Evolutionary conservation across 1,140 invertebrate genomes (phyloP), one percentile per base, ranked within the genome.

Genomic region (Lordiphosa collinella): DNA sequence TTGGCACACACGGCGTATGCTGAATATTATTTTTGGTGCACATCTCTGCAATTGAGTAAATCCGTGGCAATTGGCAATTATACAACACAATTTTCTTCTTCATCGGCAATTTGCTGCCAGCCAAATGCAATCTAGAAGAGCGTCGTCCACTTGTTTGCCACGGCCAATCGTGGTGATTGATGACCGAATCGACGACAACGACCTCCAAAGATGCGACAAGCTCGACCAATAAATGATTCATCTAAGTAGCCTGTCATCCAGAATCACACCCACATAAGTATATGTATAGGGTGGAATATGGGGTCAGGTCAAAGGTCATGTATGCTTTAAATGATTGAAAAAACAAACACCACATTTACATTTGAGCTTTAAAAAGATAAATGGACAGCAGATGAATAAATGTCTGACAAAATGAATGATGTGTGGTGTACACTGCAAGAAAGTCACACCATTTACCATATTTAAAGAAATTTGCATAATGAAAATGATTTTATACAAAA

Each of bases 61-160:
- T 84, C 72, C 78, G 78, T 69, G 56, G 67, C 79, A 84, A 84
- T 82, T 82, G 78, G 67, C 78, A 82, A 82, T 84, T 84, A 82
- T 62, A 78, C 78, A 44, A 44, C 11, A 43, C 22, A 44, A 8
- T 8, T 9, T 8, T 80, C 64, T 58, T 50, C 52, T 48, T 61
- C 59, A 76, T 57, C 76, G 68, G 78, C 72, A 82, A 82, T 68
- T 72, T 53, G 65, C 38, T 54, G 41, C 61, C 43, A 22, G 31
- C 22, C 37, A 32, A 46, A 37, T 40, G 55, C 36, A 44, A 65
- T 73, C 64, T 61, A 58, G 60, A 58, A 37, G 9, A 44, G 31
- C 7, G 11, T 9, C 7, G 11, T 9, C n/a, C n/a, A 37, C 18
- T 5, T 5, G 35, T 12, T 35, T 49, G 38, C 31, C 22, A 44